Percentiles rank a stretch among this genome's conserved stretches.
phyloP scores from a whole-genome alignment of 2,888 invertebrate genomes.

The Adelognathus sp. region DNA sequence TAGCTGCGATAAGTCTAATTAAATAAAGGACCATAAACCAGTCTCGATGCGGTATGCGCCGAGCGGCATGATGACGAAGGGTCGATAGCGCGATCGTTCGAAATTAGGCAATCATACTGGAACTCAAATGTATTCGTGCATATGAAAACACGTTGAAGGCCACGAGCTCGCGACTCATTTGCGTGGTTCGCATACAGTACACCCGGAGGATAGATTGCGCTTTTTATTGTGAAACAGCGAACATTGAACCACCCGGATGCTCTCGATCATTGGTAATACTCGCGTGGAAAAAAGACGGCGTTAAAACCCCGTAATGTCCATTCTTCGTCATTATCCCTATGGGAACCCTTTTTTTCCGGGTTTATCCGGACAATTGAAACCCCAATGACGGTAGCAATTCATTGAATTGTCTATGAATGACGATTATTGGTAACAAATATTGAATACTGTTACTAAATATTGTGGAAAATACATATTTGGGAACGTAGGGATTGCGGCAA shows the following conservation, averaged over 20 bases:
- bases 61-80: not conserved
- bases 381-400: no score
- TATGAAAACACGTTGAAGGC: not conserved
- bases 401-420: no score
- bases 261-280: constrained; percentile 21
- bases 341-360: no score
- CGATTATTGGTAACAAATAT: no score
- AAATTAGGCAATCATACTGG: not conserved
- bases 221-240: constrained; percentile 35
- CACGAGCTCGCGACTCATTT: not conserved
- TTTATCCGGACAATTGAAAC: no score
- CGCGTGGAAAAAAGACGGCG: not conserved
- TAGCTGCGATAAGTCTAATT: not conserved
- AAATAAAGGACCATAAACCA: not conserved
- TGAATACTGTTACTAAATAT: no score
- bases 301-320: not conserved
- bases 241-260: constrained; percentile 4
- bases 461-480: no score
- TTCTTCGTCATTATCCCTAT: constrained; percentile 5
- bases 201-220: constrained; percentile 3
- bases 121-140: not conserved
- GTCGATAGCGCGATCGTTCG: not conserved
- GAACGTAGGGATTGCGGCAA: no score
- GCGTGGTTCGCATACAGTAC: not conserved
- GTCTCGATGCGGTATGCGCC: not conserved